phyloP scores from a whole-genome alignment of 2,888 invertebrate genomes.

The Oxycera nigricornis region DNA sequence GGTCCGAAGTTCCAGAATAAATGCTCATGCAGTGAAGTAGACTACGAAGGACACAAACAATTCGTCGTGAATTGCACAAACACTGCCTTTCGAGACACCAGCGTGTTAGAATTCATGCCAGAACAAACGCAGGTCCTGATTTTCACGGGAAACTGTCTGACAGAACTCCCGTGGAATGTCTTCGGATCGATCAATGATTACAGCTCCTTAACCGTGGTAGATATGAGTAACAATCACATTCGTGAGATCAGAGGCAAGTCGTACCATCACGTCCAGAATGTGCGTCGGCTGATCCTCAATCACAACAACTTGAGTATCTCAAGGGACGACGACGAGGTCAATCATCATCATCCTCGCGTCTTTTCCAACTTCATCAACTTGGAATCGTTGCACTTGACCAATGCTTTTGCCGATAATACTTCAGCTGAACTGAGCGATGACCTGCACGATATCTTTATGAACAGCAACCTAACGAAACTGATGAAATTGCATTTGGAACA shows the following conservation, averaged over 20 bases:
- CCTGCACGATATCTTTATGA: constrained; percentile 74
- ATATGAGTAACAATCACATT: constrained; percentile 78
- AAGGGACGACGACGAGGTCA: constrained; percentile 64
- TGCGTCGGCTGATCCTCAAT: constrained; percentile 72
- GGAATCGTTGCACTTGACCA: constrained; percentile 74
- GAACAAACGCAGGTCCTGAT: constrained; percentile 72
- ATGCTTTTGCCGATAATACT: constrained; percentile 74
- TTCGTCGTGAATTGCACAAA: constrained; percentile 77
- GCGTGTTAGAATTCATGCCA: constrained; percentile 69
- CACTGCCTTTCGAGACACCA: constrained; percentile 66
- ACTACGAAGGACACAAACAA: constrained; percentile 63
- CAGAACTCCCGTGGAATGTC: constrained; percentile 72
- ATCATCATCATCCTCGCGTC: constrained; percentile 71
- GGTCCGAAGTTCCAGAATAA: constrained; percentile 62
- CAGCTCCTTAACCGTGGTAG: constrained; percentile 69
- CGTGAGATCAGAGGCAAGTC: constrained; percentile 75
- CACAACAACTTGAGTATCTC: constrained; percentile 73
- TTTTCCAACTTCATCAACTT: constrained; percentile 75
- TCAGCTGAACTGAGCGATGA: constrained; percentile 69
- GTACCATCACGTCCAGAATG: constrained; percentile 75
- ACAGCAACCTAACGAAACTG: constrained; percentile 70
- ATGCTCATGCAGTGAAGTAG: constrained; percentile 66
- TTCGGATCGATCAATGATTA: constrained; percentile 71
- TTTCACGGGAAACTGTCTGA: constrained; percentile 74
- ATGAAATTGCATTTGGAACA: constrained; percentile 78